Evolutionary conservation across 92 coral and sea anemone genomes (phyloP).

Genomic region (Nematostella vectensis): DNA sequence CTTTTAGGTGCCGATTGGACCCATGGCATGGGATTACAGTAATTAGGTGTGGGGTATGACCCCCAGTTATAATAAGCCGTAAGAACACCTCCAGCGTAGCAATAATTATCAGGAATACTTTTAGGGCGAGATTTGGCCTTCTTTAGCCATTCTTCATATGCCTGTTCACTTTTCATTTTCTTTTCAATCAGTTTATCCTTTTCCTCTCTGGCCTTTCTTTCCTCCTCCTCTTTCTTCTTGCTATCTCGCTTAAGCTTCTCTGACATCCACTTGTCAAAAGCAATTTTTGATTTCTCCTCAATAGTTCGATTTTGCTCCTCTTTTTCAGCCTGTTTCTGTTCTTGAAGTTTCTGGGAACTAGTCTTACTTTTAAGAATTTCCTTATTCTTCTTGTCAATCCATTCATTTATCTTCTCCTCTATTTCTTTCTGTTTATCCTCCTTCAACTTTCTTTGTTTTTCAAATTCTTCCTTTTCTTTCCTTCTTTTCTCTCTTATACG

Average conservation of each 20-base stretch:
- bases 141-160: slow-evolving; percentile 72
- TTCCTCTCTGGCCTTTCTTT: slow-evolving; percentile 34
- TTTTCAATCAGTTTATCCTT: slow-evolving; percentile 66
- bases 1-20: slow-evolving; percentile 52
- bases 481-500: slow-evolving; percentile 26
- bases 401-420: slow-evolving; percentile 46
- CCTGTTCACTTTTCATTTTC: slow-evolving; percentile 62
- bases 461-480: slow-evolving; percentile 33
- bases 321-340: slow-evolving; percentile 28
- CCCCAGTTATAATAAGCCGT: slow-evolving; percentile 94
- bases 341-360: slow-evolving; percentile 16
- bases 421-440: slow-evolving; percentile 34
- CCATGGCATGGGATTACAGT: slow-evolving; percentile 94
- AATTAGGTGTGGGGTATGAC: slow-evolving; percentile 86
- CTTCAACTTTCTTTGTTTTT: slow-evolving; percentile 26
- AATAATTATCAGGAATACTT: slow-evolving; percentile 53
- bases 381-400: slow-evolving; percentile 54
- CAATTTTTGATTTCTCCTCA: slow-evolving; percentile 58
- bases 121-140: slow-evolving; percentile 45
- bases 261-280: slow-evolving; percentile 58
- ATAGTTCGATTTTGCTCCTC: slow-evolving; percentile 44
- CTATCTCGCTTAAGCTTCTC: slow-evolving; percentile 42
- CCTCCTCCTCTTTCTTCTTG: slow-evolving; percentile 34
- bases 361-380: slow-evolving; percentile 37
- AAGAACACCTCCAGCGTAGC: slow-evolving; percentile 59